phyloP scores from a whole-genome alignment of 2,113 vertebrate species.

The Coryphaenoides rupestris region DNA sequence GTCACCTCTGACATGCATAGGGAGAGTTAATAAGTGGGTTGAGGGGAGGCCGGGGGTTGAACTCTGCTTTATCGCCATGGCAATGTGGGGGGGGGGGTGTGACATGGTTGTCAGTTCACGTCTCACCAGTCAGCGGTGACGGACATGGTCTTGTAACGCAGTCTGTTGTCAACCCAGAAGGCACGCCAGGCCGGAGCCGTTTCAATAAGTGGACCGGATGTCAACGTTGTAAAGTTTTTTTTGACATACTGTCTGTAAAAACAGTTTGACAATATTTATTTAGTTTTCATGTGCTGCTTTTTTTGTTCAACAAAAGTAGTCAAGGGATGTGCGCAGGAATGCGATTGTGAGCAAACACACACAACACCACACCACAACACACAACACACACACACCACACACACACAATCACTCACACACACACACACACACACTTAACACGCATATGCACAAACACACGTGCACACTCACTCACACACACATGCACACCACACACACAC shows the following conservation, averaged over 20 bases:
- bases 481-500: slow-evolving; percentile 6
- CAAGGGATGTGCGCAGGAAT: too few relatives aligned
- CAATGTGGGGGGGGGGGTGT: too few relatives aligned
- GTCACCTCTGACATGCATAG: slow-evolving; percentile 52
- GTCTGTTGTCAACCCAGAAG: too few relatives aligned
- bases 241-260: background rate
- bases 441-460: background rate
- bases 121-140: slow-evolving; percentile 54
- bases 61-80: slow-evolving; percentile 51
- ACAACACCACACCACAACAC: too few relatives aligned
- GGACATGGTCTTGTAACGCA: slow-evolving; percentile 16
- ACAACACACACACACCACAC: too few relatives aligned
- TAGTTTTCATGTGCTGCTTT: background rate
- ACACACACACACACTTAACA: too few relatives aligned
- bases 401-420: too few relatives aligned
- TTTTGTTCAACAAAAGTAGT: background rate
- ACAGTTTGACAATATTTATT: background rate
- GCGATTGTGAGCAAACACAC: too few relatives aligned
- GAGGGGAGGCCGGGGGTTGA: slow-evolving; percentile 40
- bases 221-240: background rate
- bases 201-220: background rate
- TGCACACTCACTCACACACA: slow-evolving; percentile 4
- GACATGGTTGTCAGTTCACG: slow-evolving; percentile 47
- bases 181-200: slow-evolving; percentile 3
- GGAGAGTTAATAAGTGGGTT: slow-evolving; percentile 43